A percentile compares a stretch with the other conserved stretches of the same genome.
Conservation (phyloP, 2,888 invertebrate species). For the Deladenus siricidicola region DNA sequence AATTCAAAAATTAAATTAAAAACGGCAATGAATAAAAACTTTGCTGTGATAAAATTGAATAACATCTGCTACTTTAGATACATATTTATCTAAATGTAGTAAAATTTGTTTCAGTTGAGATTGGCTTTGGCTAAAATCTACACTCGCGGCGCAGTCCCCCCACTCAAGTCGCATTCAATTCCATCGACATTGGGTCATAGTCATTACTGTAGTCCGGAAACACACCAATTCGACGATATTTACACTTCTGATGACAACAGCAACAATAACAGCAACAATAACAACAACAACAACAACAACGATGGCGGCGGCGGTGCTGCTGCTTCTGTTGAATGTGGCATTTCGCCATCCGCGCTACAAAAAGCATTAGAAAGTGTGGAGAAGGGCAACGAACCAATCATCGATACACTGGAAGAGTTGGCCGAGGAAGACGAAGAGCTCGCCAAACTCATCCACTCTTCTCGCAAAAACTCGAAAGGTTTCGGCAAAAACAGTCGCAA, state of each 20-base stretch:
- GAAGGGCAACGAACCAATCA: not conserved
- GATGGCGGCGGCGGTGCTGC: not conserved
- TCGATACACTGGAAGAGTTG: not conserved
- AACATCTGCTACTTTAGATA: not conserved
- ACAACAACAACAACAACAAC: not conserved
- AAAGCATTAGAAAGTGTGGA: not conserved
- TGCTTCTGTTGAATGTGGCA: not conserved
- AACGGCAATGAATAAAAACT: not conserved
- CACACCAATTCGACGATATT: too few relatives aligned
- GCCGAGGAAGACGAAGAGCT: not conserved
- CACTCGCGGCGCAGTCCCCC: slow-evolving; percentile 43
- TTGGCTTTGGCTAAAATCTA: slow-evolving; percentile 48
- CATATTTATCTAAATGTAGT: not conserved
- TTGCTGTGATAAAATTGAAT: not conserved
- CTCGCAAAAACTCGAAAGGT: not conserved
- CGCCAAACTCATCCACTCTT: not conserved
- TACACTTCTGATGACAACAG: not conserved
- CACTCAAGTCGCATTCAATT: not conserved
- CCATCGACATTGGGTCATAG: not conserved
- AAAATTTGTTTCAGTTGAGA: slow-evolving; percentile 30
- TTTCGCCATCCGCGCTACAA: not conserved
- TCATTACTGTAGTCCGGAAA: not conserved
- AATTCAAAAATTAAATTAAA: not conserved
- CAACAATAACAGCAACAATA: not conserved
- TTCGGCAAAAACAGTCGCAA: not conserved